Base-by-base conservation (phyloP, 2,888 invertebrate genomes). In the Melitaea athalia region DNA sequence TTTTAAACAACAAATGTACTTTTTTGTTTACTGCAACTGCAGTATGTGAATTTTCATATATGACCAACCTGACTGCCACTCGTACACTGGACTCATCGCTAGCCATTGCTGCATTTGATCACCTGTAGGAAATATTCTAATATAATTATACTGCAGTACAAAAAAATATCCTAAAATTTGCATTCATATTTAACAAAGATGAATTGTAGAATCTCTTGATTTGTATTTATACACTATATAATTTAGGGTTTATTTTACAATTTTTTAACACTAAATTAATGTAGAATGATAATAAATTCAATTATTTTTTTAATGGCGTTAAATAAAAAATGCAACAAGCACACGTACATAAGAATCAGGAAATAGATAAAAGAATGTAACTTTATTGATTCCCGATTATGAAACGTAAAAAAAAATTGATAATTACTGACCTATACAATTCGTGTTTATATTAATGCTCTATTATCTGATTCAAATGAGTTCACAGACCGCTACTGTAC, bases 41-140 rank as follows among this genome's bases (percentile, higher is more conserved):
- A 5, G 33, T n/a, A n/a, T n/a, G n/a, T n/a, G n/a, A n/a, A 24
- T 24, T 24, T 24, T 3, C 24, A 24, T 24, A 14, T 49, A n/a
- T 24, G 12, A 74, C 84, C 76, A 72, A 95, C 95, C 95, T 94
- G 84, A 95, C 94, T 72, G 95, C 95, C 76, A 95, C 95, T 66
- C 95, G 94, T 63, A 95, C 95, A 78, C 94, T 94, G 79, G 94
- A 94, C 84, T 95, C 95, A 78, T 94, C 94, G 76, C 94, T 94
- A 74, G 94, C 91, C 94, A 95, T 94, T 81, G 78, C 81, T 87
- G 82, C 82, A 78, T 79, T 74, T 74, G 78, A 77, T 77, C 78
- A 83, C 85, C 90, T 90, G 80, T 66, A 63, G 49, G 15, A n/a
- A 45, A 31, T 10, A 55, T n/a, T n/a, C 11, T 49, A 49, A 42